Percentiles rank a stretch among this genome's conserved stretches.
Evolutionary conservation across 2,797 vertebrate genomes (phyloP).

Genomic region (Bovichtus variegatus): DNA sequence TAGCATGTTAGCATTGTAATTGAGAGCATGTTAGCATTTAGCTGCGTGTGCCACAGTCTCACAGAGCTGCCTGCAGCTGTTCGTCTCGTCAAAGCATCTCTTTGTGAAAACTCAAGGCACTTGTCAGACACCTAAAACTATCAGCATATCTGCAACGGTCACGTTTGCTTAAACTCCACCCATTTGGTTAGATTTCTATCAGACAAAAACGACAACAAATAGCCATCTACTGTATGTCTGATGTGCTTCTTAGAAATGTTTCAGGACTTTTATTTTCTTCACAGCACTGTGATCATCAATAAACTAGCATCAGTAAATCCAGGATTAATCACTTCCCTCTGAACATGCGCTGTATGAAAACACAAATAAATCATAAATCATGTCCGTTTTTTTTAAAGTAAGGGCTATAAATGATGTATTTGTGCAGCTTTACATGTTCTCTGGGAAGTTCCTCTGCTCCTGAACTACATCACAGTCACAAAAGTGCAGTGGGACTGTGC

Average conservation of each 20-base stretch:
- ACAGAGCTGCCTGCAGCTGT: background rate
- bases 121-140: background rate
- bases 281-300: slow-evolving; percentile 5
- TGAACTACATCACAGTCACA: slow-evolving; percentile 30
- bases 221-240: too few relatives aligned
- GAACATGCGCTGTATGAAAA: background rate
- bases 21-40: slow-evolving; percentile 1
- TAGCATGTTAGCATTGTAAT: background rate
- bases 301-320: slow-evolving; percentile 30
- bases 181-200: background rate
- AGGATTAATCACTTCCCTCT: background rate
- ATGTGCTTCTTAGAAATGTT: too few relatives aligned
- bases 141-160: background rate
- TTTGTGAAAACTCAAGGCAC: background rate
- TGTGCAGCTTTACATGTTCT: background rate
- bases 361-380: slow-evolving; percentile 22
- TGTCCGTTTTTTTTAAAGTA: slow-evolving; percentile 11
- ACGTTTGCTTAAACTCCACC: background rate
- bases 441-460: slow-evolving; percentile 19
- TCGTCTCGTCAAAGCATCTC: background rate
- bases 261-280: background rate
- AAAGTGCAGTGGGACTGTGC: slow-evolving; percentile 27
- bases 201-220: background rate
- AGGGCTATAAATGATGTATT: slow-evolving; percentile 16
- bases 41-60: background rate